These are phyloP conservation scores for Acanthurus lineatus DNA, from an alignment of 2,797 vertebrate genomes.

Conservation along the genomic window DNA sequence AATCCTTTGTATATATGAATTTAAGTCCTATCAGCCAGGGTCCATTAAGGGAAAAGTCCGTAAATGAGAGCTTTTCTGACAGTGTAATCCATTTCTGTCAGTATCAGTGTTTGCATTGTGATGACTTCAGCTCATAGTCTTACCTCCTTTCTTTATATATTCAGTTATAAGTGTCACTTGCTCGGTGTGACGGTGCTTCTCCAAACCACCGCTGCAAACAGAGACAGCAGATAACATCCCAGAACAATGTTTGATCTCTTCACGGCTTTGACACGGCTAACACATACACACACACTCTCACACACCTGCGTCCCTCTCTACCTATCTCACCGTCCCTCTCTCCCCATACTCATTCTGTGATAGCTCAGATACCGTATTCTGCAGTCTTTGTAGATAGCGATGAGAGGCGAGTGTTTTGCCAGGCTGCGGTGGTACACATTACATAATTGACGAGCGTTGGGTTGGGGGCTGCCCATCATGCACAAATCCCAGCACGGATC, in stretches of 20 bases:
- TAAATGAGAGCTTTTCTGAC: slow-evolving; percentile 23
- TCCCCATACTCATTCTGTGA: slow-evolving; percentile 49
- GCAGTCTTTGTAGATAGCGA: slow-evolving; percentile 54
- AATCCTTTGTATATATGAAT: slow-evolving; percentile 3
- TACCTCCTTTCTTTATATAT: not conserved
- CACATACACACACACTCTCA: slow-evolving; percentile 17
- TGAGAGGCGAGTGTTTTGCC: slow-evolving; percentile 34
- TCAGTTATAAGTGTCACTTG: slow-evolving; percentile 22
- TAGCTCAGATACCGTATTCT: slow-evolving; percentile 54
- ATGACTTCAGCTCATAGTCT: slow-evolving; percentile 18
- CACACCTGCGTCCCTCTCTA: slow-evolving; percentile 14
- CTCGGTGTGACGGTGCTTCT: not conserved
- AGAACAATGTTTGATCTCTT: slow-evolving; percentile 58
- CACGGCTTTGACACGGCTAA: slow-evolving; percentile 24
- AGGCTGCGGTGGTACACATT: slow-evolving; percentile 48
- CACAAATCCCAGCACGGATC: slow-evolving; percentile 53
- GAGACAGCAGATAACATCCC: slow-evolving; percentile 42
- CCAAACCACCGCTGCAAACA: slow-evolving; percentile 20
- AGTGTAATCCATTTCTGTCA: slow-evolving; percentile 33
- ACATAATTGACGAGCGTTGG: slow-evolving; percentile 67
- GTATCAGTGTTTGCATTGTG: slow-evolving; percentile 31
- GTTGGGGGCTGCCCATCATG: slow-evolving; percentile 46
- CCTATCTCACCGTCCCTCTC: slow-evolving; percentile 6
- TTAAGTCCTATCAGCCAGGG: slow-evolving; percentile 4
- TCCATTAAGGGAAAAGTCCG: not conserved